Conservation (phyloP, 2,797 vertebrate genomes). For the Schizopygopsis pylzovi region DNA sequence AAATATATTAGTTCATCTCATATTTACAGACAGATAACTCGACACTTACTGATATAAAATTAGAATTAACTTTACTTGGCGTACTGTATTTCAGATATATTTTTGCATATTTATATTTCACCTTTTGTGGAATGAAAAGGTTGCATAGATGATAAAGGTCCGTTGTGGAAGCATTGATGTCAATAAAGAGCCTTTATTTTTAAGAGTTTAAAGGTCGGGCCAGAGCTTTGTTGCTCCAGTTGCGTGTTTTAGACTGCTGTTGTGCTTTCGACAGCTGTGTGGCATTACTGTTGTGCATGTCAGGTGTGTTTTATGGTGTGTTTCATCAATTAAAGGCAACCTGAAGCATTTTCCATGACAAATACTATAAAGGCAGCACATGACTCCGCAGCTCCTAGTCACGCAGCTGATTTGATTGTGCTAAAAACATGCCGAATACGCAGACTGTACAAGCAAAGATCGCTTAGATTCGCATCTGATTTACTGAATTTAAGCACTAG, state of each 20-base stretch:
- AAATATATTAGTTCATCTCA: no score
- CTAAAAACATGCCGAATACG: conserved; percentile 4
- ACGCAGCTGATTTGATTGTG: conserved; percentile 33
- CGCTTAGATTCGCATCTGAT: neutral
- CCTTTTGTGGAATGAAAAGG: neutral
- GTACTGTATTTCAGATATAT: neutral
- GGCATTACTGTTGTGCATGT: conserved; percentile 58
- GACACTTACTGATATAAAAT: no score
- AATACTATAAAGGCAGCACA: conserved; percentile 54
- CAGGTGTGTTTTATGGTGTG: conserved; percentile 67
- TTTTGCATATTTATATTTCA: neutral
- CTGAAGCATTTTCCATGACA: conserved; percentile 68
- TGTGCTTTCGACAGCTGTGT: conserved; percentile 60
- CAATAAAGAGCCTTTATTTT: neutral
- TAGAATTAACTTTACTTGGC: no score
- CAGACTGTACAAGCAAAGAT: neutral
- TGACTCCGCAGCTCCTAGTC: no score
- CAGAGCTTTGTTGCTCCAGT: neutral
- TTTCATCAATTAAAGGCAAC: conserved; percentile 63
- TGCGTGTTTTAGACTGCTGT: neutral
- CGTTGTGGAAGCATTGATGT: neutral
- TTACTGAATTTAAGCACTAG: neutral
- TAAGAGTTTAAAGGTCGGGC: conserved; percentile 51
- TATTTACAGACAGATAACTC: no score
- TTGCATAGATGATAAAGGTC: neutral